A percentile compares a stretch with the other conserved stretches of the same genome.
Evolutionary conservation across 2,888 invertebrate species (phyloP).

Genomic region (Elegia similella): DNA sequence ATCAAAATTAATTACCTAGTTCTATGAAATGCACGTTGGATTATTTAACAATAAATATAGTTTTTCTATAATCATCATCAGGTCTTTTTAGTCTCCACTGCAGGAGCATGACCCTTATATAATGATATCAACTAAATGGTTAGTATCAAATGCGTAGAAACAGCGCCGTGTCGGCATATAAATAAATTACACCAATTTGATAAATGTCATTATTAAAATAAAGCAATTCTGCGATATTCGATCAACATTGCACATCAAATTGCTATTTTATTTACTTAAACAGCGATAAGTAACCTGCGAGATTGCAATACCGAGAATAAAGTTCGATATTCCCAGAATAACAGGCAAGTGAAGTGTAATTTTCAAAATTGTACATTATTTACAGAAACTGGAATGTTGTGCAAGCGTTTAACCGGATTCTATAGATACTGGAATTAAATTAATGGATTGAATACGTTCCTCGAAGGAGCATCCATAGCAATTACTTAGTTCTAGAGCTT

Average conservation of each 20-base stretch:
- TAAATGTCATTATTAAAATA: too few species aligned
- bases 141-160: too few species aligned
- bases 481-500: constrained; percentile 14
- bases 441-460: constrained; percentile 10
- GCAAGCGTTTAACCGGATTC: constrained; percentile 17
- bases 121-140: too few species aligned
- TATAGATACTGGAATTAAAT: constrained; percentile 13
- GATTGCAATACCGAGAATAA: constrained; percentile 6
- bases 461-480: constrained; percentile 9
- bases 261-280: constrained; percentile 3
- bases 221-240: not conserved
- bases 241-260: not conserved
- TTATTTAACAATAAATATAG: too few species aligned
- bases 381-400: constrained; percentile 11
- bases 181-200: too few species aligned
- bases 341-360: constrained; percentile 9
- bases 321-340: constrained; percentile 8
- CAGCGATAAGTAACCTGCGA: not conserved
- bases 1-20: too few species aligned
- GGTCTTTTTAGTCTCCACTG: too few species aligned
- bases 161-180: too few species aligned
- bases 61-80: too few species aligned
- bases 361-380: constrained; percentile 13
- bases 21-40: too few species aligned
- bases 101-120: too few species aligned